These are phyloP conservation scores for Styela clava DNA, from an alignment of 23 tunicate genomes.

Conservation along the genomic window DNA sequence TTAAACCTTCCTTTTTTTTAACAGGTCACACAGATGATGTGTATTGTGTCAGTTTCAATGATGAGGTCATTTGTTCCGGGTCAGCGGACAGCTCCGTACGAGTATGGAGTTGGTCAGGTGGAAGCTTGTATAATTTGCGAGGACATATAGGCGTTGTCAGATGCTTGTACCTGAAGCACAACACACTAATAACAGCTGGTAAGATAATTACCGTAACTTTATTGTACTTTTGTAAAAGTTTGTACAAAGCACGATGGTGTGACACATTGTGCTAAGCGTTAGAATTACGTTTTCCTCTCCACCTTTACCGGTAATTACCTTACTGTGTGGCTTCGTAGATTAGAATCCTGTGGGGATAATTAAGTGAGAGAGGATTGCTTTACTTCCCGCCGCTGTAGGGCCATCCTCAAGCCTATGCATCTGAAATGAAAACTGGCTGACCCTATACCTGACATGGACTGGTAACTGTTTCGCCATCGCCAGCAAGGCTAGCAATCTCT, in stretches of 20 bases:
- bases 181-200: constrained; percentile 49
- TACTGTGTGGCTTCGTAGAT: too few species aligned
- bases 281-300: too few species aligned
- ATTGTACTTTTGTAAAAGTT: too few species aligned
- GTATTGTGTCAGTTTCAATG: constrained; percentile 79
- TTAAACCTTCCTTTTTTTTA: not conserved
- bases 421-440: too few species aligned
- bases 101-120: constrained; percentile 86
- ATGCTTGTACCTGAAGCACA: constrained; percentile 56
- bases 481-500: too few species aligned
- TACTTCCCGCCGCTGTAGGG: not conserved
- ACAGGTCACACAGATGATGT: constrained; percentile 90
- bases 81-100: constrained; percentile 86
- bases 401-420: too few species aligned
- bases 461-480: too few species aligned
- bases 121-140: constrained; percentile 40
- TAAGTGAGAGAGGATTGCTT: not conserved
- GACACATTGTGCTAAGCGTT: too few species aligned
- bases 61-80: constrained; percentile 77
- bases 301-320: too few species aligned
- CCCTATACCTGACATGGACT: too few species aligned
- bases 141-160: constrained; percentile 87
- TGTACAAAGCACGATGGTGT: too few species aligned
- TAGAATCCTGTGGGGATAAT: not conserved
- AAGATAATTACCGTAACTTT: too few species aligned